Base-by-base conservation (phyloP, 2,113 vertebrate species). In the Rhineura floridana region DNA sequence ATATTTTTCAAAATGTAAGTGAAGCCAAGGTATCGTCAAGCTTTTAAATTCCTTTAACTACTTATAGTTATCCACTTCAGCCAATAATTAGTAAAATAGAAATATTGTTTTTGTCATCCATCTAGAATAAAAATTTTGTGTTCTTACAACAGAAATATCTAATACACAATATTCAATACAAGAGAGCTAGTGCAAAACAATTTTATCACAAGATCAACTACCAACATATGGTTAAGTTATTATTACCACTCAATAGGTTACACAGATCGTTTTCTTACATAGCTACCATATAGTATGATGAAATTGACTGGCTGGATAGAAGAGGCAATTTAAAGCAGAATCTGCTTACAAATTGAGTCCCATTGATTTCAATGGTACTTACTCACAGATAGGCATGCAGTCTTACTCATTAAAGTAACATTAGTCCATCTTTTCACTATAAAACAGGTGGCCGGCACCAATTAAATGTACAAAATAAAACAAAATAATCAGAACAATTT, bases 21-120 rank as follows among this genome's bases (percentile, higher is more conserved):
- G 11, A 46, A 15, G 52, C 10, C 39, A 3, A 44, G 39, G 12
- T 72, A 44, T 1, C n/a, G n/a, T 3, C 63, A n/a, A 67, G 82
- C 0, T 79, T 28, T 0, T 0, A 65, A 63, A 87, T 0, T 23
- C 3, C 3, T 0, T n/a, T n/a, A n/a, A n/a, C n/a, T n/a, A n/a
- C 1, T 44, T 70, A 48, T 55, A 0, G 2, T 0, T 15, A 12
- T 30, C 11, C 7, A 44, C 33, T 1, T 79, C 28, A 0, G 0
- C 62, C n/a, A 0, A 3, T 46, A 4, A 79, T n/a, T n/a, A n/a
- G n/a, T n/a, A n/a, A n/a, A n/a, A n/a, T n/a, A n/a, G n/a, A 5
- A 52, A 70, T 36, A 70, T 70, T 83, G 19, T 52, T 83, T 83
- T 36, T 39, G 46, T 21, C 46, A 72, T 52, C 70, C 23, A 28